Conservation (phyloP, 2,888 invertebrate genomes). For the Dryococelus australis region DNA sequence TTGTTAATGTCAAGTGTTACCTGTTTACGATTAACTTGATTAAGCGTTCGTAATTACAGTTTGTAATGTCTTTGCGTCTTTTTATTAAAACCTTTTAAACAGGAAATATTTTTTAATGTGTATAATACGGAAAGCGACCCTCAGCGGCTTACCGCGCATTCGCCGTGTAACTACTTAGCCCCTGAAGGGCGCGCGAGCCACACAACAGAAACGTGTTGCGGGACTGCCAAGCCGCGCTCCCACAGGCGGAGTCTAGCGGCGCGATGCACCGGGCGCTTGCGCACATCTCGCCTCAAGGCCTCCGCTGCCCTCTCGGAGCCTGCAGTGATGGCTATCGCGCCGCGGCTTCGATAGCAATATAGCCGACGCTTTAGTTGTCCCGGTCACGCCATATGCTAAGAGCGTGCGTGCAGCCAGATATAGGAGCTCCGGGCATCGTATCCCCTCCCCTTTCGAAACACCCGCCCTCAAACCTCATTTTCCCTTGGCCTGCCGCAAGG, state of each 20-base stretch:
- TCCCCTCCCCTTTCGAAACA: background rate
- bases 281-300: background rate
- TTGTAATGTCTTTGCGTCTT: too few relatives aligned
- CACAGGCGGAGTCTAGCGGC: background rate
- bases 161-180: background rate
- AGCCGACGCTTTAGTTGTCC: background rate
- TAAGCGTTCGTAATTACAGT: too few relatives aligned
- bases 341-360: background rate
- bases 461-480: background rate
- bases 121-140: too few relatives aligned
- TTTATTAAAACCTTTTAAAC: too few relatives aligned
- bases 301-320: background rate
- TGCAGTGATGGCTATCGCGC: too few relatives aligned
- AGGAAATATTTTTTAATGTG: too few relatives aligned
- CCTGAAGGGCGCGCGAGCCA: background rate
- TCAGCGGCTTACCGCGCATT: too few relatives aligned
- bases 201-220: background rate
- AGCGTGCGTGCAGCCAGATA: slow-evolving; percentile 9
- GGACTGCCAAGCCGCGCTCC: background rate
- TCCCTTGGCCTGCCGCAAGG: too few relatives aligned
- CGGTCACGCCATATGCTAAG: background rate
- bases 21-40: too few relatives aligned
- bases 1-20: too few relatives aligned
- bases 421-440: background rate
- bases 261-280: background rate